Evolutionary conservation across 2,113 vertebrate species (phyloP), one percentile per base, ranked within the genome.

Genomic region (Turdus rufiventris): DNA sequence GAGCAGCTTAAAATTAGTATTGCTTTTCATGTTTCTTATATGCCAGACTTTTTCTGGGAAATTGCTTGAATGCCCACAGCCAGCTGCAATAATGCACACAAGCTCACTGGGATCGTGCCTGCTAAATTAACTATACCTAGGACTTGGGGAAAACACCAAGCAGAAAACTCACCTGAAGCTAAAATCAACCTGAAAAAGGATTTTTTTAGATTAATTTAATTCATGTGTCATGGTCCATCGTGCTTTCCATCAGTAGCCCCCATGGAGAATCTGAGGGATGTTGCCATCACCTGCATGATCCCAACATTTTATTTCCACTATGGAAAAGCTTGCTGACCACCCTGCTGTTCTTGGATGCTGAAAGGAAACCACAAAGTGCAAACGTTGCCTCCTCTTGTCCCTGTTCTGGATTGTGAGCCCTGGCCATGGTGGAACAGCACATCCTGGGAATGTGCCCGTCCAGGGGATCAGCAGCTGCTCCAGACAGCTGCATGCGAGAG

Each of bases 151-250:
- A 82, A 81, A 50, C 14, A 50, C 5, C 34, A 48, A 56, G 43
- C 40, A 71, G 36, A 75, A 80, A 86, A 80, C 43, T 48, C 34
- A 57, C 9, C 25, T 62, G 4, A 2, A 77, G 48, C 25, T 60
- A 67, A 63, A 92, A 81, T 6, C 15, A 74, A 75, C 12, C 21
- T 33, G 16, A 0, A 71, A 75, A 94, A 29, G 6, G 10, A 29
- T 26, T 75, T 40, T 57, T 83, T 71, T 34, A 33, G 10, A 40
- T 36, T 63, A 54, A 62, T 45, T 63, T 85, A 71, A 8, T 45
- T 18, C 17, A 10, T 6, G 6, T 1, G 0, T 54, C 20, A 40
- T 26, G 21, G 17, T 40, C 18, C 51, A 29, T 45, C 0, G 0
- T 60, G 34, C 8, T 93, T 4, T 74, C 74, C 18, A 66, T 12